Base-by-base conservation (phyloP, 1,140 invertebrate species). In the Euschistus heros region DNA sequence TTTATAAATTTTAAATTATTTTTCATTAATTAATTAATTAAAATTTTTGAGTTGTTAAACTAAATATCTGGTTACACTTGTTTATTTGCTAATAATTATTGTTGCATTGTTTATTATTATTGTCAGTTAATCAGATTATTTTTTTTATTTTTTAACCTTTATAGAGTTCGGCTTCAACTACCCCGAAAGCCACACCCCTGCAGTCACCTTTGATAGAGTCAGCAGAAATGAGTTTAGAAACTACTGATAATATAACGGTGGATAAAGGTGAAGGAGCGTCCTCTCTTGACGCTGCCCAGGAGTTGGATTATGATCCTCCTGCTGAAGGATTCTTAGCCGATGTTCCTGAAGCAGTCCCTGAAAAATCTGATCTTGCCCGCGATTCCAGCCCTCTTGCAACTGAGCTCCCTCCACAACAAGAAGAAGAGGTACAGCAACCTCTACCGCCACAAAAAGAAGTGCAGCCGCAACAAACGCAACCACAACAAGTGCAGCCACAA, bases 131-230 rank as follows among this genome's bases (percentile, higher is more conserved):
- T 60, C 2, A 10, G 3, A 27, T 8, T 37, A 13, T 37, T 37
- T 37, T 30, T 37, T 37, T 37, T 26, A 27, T 26, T 33, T 60
- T 27, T 55, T 66, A 8, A 5, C 5, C 37, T 63, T 62, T 68
- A 37, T 50, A 73, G 72, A 71, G 68, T 64, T 73, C 72, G 20
- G 67, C 69, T 42, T 46, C 65, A 24, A 59, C 66, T 50, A 63
- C 66, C 1, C 61, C 66, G 6, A 63, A 59, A 54, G 26, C 77
- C 22, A 82, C 80, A 37, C 81, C 81, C 3, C 67, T 81, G 52
- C 80, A 81, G 64, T 82, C 80, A 68, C 81, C 81, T 0, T 76
- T 76, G 4, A 73, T 75, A 26, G 81, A 83, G 68, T 73, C 75
- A 13, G 44, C 24, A 0, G 62, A 54, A 22, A 30, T 44, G 15